phyloP scores from a whole-genome alignment of 2,113 vertebrate species.

The Polypterus senegalus region DNA sequence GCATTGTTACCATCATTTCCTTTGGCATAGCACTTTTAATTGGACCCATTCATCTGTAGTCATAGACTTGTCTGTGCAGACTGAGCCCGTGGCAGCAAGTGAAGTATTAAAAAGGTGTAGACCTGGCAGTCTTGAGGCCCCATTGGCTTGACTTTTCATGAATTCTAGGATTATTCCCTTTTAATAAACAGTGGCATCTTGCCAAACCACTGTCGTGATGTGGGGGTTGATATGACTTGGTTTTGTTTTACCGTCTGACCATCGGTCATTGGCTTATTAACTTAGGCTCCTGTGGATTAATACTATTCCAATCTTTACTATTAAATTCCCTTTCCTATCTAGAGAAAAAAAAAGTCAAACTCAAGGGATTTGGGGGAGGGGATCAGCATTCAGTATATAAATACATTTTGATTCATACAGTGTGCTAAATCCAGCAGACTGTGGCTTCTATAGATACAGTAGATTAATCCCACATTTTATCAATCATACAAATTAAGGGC shows the following conservation, averaged over 20 bases:
- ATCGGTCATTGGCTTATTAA: constrained; percentile 9
- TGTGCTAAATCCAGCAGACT: too few species aligned
- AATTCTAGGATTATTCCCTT: constrained; percentile 13
- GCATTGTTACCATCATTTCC: too few species aligned
- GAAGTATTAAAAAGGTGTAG: constrained; percentile 10
- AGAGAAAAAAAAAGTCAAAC: not conserved
- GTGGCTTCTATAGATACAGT: too few species aligned
- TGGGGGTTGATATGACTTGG: constrained; percentile 6
- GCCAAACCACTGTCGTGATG: constrained; percentile 15
- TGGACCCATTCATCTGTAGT: too few species aligned
- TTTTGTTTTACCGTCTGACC: constrained; percentile 10
- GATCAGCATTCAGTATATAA: too few species aligned
- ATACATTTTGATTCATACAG: too few species aligned
- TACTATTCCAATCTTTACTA: constrained; percentile 8
- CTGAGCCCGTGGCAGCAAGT: constrained; percentile 3
- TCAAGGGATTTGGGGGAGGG: too few species aligned
- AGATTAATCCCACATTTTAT: too few species aligned
- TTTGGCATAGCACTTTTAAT: too few species aligned
- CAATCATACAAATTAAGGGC: too few species aligned
- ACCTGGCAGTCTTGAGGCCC: constrained; percentile 11
- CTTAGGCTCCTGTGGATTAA: constrained; percentile 11
- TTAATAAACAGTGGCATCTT: constrained; percentile 9
- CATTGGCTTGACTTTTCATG: constrained; percentile 11
- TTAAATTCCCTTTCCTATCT: constrained; percentile 3
- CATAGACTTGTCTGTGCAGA: not conserved